phyloP scores from a whole-genome alignment of 2,113 vertebrate species.

The Ptilonorhynchus violaceus region DNA sequence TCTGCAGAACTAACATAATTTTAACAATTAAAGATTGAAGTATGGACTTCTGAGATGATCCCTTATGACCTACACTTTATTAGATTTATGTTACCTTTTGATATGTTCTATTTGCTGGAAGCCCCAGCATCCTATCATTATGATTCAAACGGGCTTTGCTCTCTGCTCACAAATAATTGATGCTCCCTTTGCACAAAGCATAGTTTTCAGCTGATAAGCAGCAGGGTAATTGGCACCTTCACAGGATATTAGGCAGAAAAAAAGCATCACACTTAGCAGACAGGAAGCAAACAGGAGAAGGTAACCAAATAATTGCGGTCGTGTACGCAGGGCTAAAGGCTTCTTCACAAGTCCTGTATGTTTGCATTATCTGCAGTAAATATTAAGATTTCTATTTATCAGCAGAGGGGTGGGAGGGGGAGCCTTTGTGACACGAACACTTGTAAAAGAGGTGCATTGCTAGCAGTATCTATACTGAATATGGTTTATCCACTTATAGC shows the following conservation, averaged over 20 bases:
- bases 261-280: constrained; percentile 51
- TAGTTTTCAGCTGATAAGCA: constrained; percentile 76
- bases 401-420: not conserved
- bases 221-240: constrained; percentile 73
- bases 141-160: constrained; percentile 69
- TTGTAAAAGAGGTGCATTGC: not conserved
- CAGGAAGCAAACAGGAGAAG: constrained; percentile 56
- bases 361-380: constrained; percentile 42
- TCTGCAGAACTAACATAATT: constrained; percentile 50
- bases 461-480: not conserved
- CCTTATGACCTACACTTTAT: constrained; percentile 68
- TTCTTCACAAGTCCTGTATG: constrained; percentile 1
- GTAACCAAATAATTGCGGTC: constrained; percentile 51
- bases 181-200: constrained; percentile 72
- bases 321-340: constrained; percentile 10
- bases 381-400: constrained; percentile 14
- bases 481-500: not conserved
- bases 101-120: constrained; percentile 70
- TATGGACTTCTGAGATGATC: constrained; percentile 64
- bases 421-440: not conserved
- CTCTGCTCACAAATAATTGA: constrained; percentile 80
- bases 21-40: constrained; percentile 66
- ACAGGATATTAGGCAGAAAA: constrained; percentile 62
- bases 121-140: constrained; percentile 68
- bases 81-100: constrained; percentile 71